Conservation (phyloP, 2,888 invertebrate species). For the Caradrina kadenii region DNA sequence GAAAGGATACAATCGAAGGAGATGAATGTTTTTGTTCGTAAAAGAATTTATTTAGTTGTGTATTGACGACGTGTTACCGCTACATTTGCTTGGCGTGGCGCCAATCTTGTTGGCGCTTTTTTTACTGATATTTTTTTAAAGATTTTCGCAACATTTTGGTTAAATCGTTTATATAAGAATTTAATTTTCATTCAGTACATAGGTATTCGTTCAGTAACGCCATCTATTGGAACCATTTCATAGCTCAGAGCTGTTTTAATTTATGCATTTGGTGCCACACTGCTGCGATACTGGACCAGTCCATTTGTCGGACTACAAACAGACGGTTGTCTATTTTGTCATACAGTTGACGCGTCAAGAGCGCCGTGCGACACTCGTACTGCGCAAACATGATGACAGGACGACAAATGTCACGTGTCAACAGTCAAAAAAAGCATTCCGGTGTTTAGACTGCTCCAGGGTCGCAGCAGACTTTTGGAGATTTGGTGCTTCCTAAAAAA, state of each 20-base stretch:
- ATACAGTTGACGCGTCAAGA: no score
- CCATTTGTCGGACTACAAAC: no score
- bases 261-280: no score
- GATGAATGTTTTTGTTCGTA: slow-evolving; percentile 32
- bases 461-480: no score
- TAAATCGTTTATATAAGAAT: not conserved
- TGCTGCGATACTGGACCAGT: no score
- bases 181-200: not conserved
- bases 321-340: no score
- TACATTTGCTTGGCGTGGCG: slow-evolving; percentile 23
- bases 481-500: no score
- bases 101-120: not conserved
- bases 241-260: not conserved
- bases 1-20: slow-evolving; percentile 44
- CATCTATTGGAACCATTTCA: slow-evolving; percentile 12
- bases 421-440: no score
- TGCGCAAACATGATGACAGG: no score
- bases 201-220: not conserved
- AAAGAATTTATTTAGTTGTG: slow-evolving; percentile 39
- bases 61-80: slow-evolving; percentile 21
- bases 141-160: not conserved
- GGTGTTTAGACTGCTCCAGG: no score
- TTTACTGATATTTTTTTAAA: not conserved
- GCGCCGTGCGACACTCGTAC: no score
- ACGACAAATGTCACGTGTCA: no score